Conservation (phyloP, 2,888 invertebrate species). For the Corbicula japonica region DNA sequence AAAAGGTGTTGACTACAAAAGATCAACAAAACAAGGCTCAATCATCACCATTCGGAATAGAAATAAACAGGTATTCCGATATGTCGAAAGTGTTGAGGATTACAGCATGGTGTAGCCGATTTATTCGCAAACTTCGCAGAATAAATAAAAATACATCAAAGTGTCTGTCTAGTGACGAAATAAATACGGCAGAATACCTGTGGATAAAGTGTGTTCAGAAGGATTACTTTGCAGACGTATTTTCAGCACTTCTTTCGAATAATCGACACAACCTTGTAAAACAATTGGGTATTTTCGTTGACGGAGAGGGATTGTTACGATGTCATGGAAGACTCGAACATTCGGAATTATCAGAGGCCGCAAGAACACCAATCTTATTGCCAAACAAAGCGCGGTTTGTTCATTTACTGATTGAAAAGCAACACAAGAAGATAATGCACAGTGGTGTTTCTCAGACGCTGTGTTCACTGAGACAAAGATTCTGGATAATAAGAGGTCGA, state of each 20-base stretch:
- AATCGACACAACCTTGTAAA: conserved; percentile 4
- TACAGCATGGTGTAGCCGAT: conserved; percentile 8
- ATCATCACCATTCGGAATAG: conserved; percentile 2
- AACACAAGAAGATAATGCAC: background rate
- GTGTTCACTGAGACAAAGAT: conserved; percentile 4
- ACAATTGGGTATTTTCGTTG: background rate
- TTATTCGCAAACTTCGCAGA: conserved; percentile 13
- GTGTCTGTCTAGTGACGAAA: conserved; percentile 1
- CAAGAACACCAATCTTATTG: conserved; percentile 3
- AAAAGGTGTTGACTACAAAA: background rate
- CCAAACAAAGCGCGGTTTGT: conserved; percentile 1
- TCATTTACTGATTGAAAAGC: background rate
- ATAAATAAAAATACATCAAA: background rate
- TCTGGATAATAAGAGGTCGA: background rate
- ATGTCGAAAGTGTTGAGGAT: conserved; percentile 5
- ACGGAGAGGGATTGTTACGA: background rate
- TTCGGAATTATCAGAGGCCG: background rate
- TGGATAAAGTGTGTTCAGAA: conserved; percentile 26
- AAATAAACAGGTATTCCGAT: background rate
- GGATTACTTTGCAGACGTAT: conserved; percentile 15
- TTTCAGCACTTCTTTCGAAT: background rate
- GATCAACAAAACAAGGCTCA: background rate
- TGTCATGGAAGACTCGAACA: conserved; percentile 7
- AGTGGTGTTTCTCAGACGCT: conserved; percentile 15
- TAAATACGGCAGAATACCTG: conserved; percentile 23